These are phyloP conservation scores for Pseudorasbora parva DNA, from an alignment of 2,113 vertebrate species.

Conservation along the genomic window DNA sequence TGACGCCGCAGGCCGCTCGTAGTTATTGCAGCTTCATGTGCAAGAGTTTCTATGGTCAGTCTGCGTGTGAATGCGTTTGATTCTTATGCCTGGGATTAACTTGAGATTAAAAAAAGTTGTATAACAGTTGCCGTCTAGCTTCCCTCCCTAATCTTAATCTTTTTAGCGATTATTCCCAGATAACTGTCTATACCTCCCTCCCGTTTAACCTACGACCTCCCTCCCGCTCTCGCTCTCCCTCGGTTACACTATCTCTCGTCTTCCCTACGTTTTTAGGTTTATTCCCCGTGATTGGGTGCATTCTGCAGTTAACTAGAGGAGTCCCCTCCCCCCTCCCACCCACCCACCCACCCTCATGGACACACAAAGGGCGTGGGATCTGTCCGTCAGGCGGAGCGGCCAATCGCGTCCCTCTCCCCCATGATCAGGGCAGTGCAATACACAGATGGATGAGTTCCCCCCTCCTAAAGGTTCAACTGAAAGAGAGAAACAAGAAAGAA, in stretches of 20 bases:
- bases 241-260: slow-evolving; percentile 47
- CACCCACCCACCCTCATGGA: slow-evolving; percentile 79
- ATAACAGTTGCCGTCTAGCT: slow-evolving; percentile 30
- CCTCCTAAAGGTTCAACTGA: slow-evolving; percentile 85
- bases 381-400: slow-evolving; percentile 80
- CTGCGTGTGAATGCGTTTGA: slow-evolving; percentile 19
- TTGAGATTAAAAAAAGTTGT: slow-evolving; percentile 35
- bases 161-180: slow-evolving; percentile 32
- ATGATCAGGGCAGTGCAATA: slow-evolving; percentile 89
- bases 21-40: slow-evolving; percentile 48
- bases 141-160: slow-evolving; percentile 39
- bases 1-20: slow-evolving; percentile 31
- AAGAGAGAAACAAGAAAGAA: slow-evolving; percentile 30
- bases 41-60: slow-evolving; percentile 34
- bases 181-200: slow-evolving; percentile 55
- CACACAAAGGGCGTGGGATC: slow-evolving; percentile 82
- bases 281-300: slow-evolving; percentile 73
- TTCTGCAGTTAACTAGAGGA: slow-evolving; percentile 80
- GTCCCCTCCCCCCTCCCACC: slow-evolving; percentile 76
- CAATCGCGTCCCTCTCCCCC: slow-evolving; percentile 81
- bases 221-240: slow-evolving; percentile 39
- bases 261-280: slow-evolving; percentile 56
- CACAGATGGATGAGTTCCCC: slow-evolving; percentile 88
- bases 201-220: slow-evolving; percentile 29
- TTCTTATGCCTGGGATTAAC: slow-evolving; percentile 47